Evolutionary conservation across 1,140 invertebrate genomes (phyloP).

Genomic region (Gryllus bimaculatus): DNA sequence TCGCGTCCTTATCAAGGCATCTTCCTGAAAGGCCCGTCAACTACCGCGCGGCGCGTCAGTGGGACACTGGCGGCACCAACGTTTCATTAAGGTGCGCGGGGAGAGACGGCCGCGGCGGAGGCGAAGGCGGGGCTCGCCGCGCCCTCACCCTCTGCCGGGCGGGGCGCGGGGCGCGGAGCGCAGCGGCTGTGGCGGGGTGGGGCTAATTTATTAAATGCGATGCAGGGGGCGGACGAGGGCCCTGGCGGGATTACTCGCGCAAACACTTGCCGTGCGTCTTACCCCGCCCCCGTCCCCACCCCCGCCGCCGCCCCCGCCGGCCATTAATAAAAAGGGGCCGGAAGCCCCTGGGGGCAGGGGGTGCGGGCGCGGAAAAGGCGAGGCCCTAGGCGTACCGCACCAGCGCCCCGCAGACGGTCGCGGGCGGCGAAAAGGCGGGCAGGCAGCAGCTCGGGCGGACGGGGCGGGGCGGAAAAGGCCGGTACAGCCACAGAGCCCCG

Average conservation of each 20-base stretch:
- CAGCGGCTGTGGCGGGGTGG: not conserved
- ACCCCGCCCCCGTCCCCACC: no score
- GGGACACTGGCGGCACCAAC: not conserved
- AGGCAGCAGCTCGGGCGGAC: no score
- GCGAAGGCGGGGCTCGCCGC: no score
- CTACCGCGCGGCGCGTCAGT: not conserved
- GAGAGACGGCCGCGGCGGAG: no score
- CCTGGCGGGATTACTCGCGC: not conserved
- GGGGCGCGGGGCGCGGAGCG: no score
- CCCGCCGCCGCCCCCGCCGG: no score
- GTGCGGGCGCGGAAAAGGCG: not conserved
- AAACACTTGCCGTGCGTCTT: not conserved
- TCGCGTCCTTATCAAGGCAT: no score
- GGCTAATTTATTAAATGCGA: not conserved
- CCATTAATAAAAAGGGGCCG: not conserved
- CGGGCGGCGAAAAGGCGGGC: no score
- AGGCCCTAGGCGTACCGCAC: not conserved
- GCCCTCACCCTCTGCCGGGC: no score
- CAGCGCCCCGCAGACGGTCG: no score
- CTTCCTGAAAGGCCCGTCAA: not conserved
- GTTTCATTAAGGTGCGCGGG: not conserved
- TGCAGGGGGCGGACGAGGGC: not conserved
- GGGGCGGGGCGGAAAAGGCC: no score
- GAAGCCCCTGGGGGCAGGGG: not conserved
- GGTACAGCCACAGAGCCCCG: no score